A percentile compares a stretch with the other conserved stretches of the same genome.
Conservation (phyloP, 2,888 invertebrate genomes). For the Macrophya annulata region DNA sequence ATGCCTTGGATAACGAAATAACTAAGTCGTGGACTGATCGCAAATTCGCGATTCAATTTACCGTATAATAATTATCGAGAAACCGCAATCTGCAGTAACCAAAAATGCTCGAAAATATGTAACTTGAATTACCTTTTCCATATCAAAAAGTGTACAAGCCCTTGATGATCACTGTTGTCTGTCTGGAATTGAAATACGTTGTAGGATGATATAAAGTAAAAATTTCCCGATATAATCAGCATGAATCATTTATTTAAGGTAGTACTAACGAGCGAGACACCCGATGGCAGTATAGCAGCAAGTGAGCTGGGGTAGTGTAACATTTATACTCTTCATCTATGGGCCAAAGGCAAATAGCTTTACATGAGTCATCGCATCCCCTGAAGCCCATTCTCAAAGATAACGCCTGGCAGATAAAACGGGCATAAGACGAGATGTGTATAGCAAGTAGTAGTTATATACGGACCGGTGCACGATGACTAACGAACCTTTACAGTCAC, state of each 20-base stretch:
- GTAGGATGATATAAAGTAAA: constrained; percentile 38
- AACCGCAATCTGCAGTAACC: no score
- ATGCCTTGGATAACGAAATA: background rate
- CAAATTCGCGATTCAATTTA: background rate
- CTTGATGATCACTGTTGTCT: background rate
- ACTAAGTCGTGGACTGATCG: background rate
- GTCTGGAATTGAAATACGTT: constrained; percentile 21
- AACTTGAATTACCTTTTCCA: background rate
- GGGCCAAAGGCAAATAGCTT: constrained; percentile 36
- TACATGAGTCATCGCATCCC: constrained; percentile 42
- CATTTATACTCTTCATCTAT: constrained; percentile 41
- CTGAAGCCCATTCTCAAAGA: constrained; percentile 40
- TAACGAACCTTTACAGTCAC: constrained; percentile 77
- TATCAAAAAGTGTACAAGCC: constrained; percentile 18
- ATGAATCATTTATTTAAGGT: constrained; percentile 40
- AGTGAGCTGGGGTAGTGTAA: constrained; percentile 1
- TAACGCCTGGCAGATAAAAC: constrained; percentile 16
- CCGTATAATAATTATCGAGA: background rate
- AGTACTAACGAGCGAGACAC: constrained; percentile 49
- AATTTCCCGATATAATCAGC: constrained; percentile 45
- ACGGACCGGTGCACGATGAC: constrained; percentile 71
- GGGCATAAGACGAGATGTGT: constrained; percentile 22
- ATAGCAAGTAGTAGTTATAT: constrained; percentile 67
- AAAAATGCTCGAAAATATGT: background rate
- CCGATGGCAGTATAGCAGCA: constrained; percentile 49